Evolutionary conservation across 1,140 invertebrate species (phyloP).

Genomic region (Drosophila arawakana): DNA sequence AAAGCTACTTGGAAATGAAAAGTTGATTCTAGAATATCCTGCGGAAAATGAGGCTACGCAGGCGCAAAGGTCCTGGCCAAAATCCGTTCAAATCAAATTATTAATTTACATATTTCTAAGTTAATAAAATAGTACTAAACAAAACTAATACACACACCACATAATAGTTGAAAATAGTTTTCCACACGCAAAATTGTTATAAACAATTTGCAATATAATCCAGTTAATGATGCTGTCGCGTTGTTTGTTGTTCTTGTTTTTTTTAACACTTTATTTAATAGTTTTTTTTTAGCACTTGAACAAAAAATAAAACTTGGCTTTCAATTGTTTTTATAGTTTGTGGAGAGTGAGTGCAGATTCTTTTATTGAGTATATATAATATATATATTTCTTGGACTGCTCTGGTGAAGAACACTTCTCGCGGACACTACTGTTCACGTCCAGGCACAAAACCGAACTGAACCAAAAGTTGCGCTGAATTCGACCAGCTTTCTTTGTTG

Average conservation of each 20-base stretch:
- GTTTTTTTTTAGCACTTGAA: slow-evolving; percentile 50
- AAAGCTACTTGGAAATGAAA: not conserved
- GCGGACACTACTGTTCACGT: slow-evolving; percentile 75
- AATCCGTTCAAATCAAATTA: not conserved
- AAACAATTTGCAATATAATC: slow-evolving; percentile 48
- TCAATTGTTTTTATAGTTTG: not conserved
- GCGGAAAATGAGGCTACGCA: not conserved
- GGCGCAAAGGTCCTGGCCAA: not conserved
- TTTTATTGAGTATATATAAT: not conserved
- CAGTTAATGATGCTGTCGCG: slow-evolving; percentile 9
- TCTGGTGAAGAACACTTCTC: slow-evolving; percentile 50
- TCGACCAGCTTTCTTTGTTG: slow-evolving; percentile 84
- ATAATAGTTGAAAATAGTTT: slow-evolving; percentile 65
- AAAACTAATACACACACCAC: slow-evolving; percentile 81
- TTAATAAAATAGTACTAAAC: slow-evolving; percentile 24
- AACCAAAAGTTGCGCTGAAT: slow-evolving; percentile 77
- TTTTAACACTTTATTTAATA: not conserved
- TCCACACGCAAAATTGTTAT: slow-evolving; percentile 30
- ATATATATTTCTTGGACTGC: not conserved
- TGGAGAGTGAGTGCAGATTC: not conserved
- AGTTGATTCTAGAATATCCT: not conserved
- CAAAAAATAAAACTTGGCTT: slow-evolving; percentile 43
- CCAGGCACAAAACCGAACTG: slow-evolving; percentile 83
- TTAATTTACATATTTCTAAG: not conserved
- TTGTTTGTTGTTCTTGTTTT: slow-evolving; percentile 18